These are phyloP conservation scores for Nothobranchius furzeri DNA, from an alignment of 2,113 vertebrate genomes.

Conservation along the genomic window DNA sequence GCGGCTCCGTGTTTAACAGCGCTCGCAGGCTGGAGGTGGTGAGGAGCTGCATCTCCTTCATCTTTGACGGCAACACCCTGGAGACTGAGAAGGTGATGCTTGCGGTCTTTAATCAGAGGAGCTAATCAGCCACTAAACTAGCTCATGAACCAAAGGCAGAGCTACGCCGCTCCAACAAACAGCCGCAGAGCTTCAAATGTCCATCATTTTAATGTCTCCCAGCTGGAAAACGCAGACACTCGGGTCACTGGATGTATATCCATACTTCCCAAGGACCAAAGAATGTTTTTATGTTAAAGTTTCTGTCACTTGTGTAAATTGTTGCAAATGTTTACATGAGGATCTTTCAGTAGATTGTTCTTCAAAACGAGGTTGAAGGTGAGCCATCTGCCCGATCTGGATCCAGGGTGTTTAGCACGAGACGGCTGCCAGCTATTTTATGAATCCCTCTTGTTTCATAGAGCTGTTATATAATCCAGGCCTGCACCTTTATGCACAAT, in stretches of 20 bases:
- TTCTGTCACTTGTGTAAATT: conserved; percentile 15
- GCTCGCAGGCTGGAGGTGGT: conserved; percentile 97
- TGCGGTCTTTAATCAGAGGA: conserved; percentile 30
- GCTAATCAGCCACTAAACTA: conserved; percentile 35
- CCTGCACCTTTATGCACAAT: conserved; percentile 41
- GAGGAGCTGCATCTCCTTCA: conserved; percentile 91
- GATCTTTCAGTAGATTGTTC: conserved; percentile 9
- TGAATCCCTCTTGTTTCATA: neutral
- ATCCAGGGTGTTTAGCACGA: neutral
- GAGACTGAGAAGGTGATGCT: conserved; percentile 96
- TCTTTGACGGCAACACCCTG: conserved; percentile 97
- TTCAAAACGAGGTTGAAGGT: conserved; percentile 3
- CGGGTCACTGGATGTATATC: conserved; percentile 19
- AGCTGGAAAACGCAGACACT: conserved; percentile 41
- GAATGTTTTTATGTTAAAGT: neutral
- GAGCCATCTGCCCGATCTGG: conserved; percentile 6
- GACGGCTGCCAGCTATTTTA: conserved; percentile 48
- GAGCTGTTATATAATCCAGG: conserved; percentile 33
- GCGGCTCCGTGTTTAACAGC: conserved; percentile 92
- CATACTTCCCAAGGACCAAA: conserved; percentile 21
- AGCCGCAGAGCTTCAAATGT: conserved; percentile 14
- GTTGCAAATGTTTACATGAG: neutral
- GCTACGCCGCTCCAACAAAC: conserved; percentile 18
- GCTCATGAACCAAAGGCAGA: conserved; percentile 28
- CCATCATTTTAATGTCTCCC: conserved; percentile 32